Evolutionary conservation across 1,140 invertebrate genomes (phyloP), one percentile per base, ranked within the genome.

Genomic region (Sarcophaga peregrina): DNA sequence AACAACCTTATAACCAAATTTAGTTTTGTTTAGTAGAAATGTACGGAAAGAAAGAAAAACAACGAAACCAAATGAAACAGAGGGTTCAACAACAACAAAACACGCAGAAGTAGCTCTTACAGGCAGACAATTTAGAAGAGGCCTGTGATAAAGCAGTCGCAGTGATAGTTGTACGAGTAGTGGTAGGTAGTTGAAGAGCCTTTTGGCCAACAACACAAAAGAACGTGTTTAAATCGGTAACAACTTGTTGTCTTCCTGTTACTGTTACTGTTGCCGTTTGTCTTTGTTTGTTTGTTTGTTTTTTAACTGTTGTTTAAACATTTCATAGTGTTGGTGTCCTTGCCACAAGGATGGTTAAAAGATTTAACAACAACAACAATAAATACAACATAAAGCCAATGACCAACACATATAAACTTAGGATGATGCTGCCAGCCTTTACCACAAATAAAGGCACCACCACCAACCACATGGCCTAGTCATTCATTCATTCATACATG

Each of bases 141-240:
- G 25, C 25, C 25, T 37, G 25, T 37, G 25, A 37, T 37, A 37
- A 37, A 37, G 25, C 25, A 37, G 25, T 37, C 54, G 15, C 7
- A 58, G 9, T 58, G n/a, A n/a, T 58, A 58, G 54, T 58, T 58
- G 15, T 58, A 58, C n/a, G n/a, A n/a, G n/a, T n/a, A n/a, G n/a
- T n/a, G n/a, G 13, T 58, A n/a, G 25, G 25, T 37, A 37, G 25
- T 37, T 37, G 2, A 25, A 25, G 62, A 68, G 62, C 62, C 62
- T 68, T 68, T 68, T 68, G 62, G n/a, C 11, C 74, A 47, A n/a
- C n/a, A n/a, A n/a, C n/a, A n/a, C n/a, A n/a, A 47, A 76, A 9
- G 48, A 76, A 76, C 74, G 74, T 76, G 74, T 76, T 76, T 48
- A 76, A 76, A 76, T 47, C 48, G 74, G 45, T 76, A 76, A 76